phyloP scores from a whole-genome alignment of 1,140 invertebrate genomes.

The Drosophila elegans region DNA sequence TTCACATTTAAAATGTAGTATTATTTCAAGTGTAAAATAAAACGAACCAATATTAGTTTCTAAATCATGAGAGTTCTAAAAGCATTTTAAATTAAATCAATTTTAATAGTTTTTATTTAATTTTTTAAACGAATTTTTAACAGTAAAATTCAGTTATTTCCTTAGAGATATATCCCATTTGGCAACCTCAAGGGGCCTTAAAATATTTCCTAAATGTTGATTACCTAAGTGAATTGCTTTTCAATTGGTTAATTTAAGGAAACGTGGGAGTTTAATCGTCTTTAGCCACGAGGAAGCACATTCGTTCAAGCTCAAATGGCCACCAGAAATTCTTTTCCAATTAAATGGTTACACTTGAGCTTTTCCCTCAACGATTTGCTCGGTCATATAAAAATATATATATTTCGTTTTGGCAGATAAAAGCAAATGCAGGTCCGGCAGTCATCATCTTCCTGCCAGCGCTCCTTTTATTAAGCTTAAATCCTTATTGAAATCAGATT shows the following conservation, averaged over 20 bases:
- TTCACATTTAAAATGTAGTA: no score
- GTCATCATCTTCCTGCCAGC: slow-evolving; percentile 3
- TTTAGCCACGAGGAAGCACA: slow-evolving; percentile 9
- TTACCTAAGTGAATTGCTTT: background rate
- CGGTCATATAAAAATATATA: slow-evolving; percentile 47
- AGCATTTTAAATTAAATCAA: background rate
- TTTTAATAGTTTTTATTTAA: background rate
- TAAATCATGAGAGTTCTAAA: no score
- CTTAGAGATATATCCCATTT: no score
- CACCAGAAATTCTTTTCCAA: slow-evolving; percentile 36
- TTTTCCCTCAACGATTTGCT: slow-evolving; percentile 6
- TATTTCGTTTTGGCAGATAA: slow-evolving; percentile 55
- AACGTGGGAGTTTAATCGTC: slow-evolving; percentile 14
- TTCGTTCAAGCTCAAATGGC: slow-evolving; percentile 9
- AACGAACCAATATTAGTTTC: no score
- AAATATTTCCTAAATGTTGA: background rate
- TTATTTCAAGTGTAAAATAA: no score
- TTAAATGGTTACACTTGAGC: slow-evolving; percentile 24
- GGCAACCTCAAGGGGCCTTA: background rate
- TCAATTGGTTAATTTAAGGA: slow-evolving; percentile 21
- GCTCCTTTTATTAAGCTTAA: slow-evolving; percentile 34
- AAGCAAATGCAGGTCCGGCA: slow-evolving; percentile 24
- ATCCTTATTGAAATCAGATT: slow-evolving; percentile 64
- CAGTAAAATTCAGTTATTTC: no score
- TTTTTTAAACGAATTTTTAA: no score